phyloP scores from a whole-genome alignment of 2,888 invertebrate genomes.

The Lithophane leautieri region DNA sequence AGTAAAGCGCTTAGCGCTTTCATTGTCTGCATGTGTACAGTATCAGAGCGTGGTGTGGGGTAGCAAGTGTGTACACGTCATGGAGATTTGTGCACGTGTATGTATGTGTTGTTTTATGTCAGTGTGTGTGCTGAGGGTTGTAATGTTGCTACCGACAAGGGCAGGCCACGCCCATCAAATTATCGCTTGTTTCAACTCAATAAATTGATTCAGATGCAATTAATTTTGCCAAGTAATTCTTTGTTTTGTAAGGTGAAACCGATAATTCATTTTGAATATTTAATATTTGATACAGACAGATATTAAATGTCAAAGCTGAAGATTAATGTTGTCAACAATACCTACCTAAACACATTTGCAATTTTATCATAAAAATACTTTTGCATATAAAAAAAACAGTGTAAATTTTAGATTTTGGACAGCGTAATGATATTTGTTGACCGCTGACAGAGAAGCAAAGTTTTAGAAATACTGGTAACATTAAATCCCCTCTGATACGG shows the following conservation, averaged over 20 bases:
- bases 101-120: conserved; percentile 27
- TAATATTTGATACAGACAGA: not conserved
- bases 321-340: not conserved
- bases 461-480: conserved; percentile 61
- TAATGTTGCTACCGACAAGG: conserved; percentile 80
- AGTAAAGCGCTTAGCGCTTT: conserved; percentile 86
- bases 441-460: conserved; percentile 56
- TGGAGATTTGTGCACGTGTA: conserved; percentile 63
- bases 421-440: conserved; percentile 10
- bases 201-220: conserved; percentile 54
- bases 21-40: conserved; percentile 81
- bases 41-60: conserved; percentile 73
- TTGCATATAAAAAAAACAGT: not conserved
- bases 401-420: not conserved
- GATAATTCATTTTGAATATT: conserved; percentile 5
- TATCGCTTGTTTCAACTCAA: conserved; percentile 80
- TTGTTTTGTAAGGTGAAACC: not conserved
- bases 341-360: not conserved
- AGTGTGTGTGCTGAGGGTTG: conserved; percentile 74
- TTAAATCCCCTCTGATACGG: conserved; percentile 68
- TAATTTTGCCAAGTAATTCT: conserved; percentile 29
- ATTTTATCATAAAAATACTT: not conserved
- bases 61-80: conserved; percentile 74
- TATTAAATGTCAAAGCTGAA: too few relatives aligned
- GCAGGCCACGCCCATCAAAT: conserved; percentile 84